Percentiles rank a stretch among this genome's conserved stretches.
Conservation (phyloP, 2,113 vertebrate species). For the Phyllostomus discolor region DNA sequence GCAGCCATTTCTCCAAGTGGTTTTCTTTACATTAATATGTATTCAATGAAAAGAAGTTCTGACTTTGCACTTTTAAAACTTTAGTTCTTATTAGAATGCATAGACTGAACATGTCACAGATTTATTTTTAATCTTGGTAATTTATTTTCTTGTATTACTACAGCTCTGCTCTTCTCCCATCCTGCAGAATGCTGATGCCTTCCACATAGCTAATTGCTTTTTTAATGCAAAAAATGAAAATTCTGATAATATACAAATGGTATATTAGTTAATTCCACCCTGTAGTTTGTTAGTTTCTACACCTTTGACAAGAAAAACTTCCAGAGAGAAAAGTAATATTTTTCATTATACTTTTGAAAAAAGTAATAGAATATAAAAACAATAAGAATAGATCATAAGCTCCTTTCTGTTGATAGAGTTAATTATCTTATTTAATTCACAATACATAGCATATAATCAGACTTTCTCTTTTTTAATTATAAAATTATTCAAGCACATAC, state of each 20-base stretch:
- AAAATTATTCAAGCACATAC: constrained; percentile 11
- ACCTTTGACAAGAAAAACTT: not conserved
- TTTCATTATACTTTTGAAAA: not conserved
- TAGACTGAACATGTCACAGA: not conserved
- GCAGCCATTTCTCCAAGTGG: not conserved
- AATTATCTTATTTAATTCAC: constrained; percentile 10
- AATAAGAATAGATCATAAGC: not conserved
- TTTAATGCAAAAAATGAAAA: not conserved
- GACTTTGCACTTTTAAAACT: not conserved
- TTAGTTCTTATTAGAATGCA: not conserved
- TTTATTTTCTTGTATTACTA: constrained; percentile 14
- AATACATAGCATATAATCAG: not conserved
- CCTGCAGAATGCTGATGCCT: not conserved
- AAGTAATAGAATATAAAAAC: not conserved
- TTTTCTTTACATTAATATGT: constrained; percentile 11
- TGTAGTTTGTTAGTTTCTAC: not conserved
- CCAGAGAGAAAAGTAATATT: not conserved
- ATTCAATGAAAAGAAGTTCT: not conserved
- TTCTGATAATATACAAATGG: not conserved
- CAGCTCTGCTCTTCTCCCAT: not conserved
- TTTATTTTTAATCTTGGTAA: not conserved
- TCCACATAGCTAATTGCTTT: not conserved
- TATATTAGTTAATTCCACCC: not conserved
- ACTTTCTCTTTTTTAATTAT: not conserved
- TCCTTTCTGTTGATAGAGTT: not conserved